Evolutionary conservation across 2,888 invertebrate species (phyloP).

Genomic region (Leistus spinibarbis): DNA sequence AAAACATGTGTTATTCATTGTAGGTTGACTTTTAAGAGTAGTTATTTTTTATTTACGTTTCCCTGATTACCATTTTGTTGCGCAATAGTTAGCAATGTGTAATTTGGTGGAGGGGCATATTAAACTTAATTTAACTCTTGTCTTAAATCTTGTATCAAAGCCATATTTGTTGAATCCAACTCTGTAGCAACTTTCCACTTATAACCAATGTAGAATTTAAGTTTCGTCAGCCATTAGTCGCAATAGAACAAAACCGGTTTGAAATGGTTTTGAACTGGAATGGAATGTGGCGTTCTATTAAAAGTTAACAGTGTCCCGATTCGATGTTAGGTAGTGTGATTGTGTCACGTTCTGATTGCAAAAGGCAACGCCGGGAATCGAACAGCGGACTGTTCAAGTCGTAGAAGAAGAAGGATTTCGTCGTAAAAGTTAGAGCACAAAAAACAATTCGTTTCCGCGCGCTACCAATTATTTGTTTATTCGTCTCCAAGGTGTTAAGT

Average conservation of each 20-base stretch:
- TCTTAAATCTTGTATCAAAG: not conserved
- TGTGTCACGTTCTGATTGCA: not conserved
- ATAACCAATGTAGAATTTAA: too few relatives aligned
- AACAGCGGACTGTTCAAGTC: not conserved
- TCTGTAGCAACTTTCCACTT: not conserved
- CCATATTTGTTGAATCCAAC: not conserved
- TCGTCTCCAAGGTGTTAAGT: not conserved
- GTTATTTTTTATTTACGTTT: too few relatives aligned
- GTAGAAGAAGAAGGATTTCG: not conserved
- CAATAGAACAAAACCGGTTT: not conserved
- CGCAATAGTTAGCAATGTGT: too few relatives aligned
- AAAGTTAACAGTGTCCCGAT: not conserved
- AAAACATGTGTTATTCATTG: too few relatives aligned
- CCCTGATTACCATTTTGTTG: too few relatives aligned
- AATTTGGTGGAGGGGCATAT: too few relatives aligned
- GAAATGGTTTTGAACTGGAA: not conserved
- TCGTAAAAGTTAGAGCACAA: not conserved
- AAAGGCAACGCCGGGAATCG: not conserved
- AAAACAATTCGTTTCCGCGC: not conserved
- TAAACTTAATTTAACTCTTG: too few relatives aligned
- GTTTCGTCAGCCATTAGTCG: not conserved
- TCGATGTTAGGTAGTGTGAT: not conserved
- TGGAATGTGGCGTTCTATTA: not conserved
- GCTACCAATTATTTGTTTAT: not conserved
- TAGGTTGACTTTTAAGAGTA: too few relatives aligned